These are phyloP conservation scores for Malacoctenus gilli DNA, from an alignment of 2,797 vertebrate genomes.

Conservation along the genomic window DNA sequence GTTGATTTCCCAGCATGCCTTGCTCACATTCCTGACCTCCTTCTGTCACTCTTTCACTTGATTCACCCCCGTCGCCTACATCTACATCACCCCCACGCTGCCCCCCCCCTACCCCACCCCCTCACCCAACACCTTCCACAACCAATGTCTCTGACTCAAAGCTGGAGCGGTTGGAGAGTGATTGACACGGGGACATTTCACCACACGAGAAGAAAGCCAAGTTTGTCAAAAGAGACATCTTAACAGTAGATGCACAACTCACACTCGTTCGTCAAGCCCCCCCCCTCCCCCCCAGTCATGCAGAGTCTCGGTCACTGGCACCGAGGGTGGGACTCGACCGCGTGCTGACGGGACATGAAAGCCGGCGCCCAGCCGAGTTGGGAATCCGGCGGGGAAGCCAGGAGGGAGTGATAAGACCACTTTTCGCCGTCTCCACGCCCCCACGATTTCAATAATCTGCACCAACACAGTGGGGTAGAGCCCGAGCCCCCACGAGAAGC, in stretches of 20 bases:
- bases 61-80: constrained; percentile 51
- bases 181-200: too few relatives aligned
- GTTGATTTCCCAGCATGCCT: constrained; percentile 76
- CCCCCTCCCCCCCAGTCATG: neutral
- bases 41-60: constrained; percentile 75
- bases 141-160: constrained; percentile 31
- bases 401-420: constrained; percentile 60
- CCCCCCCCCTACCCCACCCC: neutral
- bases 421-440: constrained; percentile 30
- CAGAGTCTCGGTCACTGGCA: constrained; percentile 20
- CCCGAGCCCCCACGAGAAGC: constrained; percentile 23
- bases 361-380: constrained; percentile 42
- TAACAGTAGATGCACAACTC: constrained; percentile 2
- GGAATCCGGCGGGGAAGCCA: constrained; percentile 60
- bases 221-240: constrained; percentile 29
- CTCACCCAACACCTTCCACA: constrained; percentile 6
- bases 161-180: too few relatives aligned
- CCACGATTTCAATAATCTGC: constrained; percentile 50
- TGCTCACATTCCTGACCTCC: constrained; percentile 79
- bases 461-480: constrained; percentile 29
- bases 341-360: constrained; percentile 43
- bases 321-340: constrained; percentile 16
- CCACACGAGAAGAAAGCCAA: constrained; percentile 9
- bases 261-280: constrained; percentile 13
- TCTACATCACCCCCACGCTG: constrained; percentile 37